phyloP scores from a whole-genome alignment of 2,888 invertebrate species.

The Hecatera dysodea region DNA sequence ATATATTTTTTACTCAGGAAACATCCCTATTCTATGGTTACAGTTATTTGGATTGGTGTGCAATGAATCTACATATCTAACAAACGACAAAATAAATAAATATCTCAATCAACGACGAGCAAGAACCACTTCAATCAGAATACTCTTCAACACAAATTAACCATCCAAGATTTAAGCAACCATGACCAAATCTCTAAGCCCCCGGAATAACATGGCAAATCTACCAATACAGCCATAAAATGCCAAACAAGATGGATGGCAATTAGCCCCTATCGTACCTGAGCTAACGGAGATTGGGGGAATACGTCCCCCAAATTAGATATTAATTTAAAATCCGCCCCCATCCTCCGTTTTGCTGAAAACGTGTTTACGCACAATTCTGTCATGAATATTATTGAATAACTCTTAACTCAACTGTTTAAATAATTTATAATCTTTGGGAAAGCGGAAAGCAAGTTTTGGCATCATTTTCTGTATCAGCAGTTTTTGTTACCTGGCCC shows the following conservation, averaged over 20 bases:
- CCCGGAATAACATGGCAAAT: constrained; percentile 32
- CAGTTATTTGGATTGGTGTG: too few relatives aligned
- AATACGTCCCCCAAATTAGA: constrained; percentile 85
- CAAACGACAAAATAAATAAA: not conserved
- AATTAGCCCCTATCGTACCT: constrained; percentile 64
- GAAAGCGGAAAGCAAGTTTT: not conserved
- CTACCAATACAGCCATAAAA: constrained; percentile 59
- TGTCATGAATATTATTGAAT: constrained; percentile 80
- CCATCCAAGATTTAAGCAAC: constrained; percentile 12
- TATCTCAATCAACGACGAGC: not conserved
- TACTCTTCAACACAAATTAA: constrained; percentile 13
- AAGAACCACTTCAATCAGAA: not conserved
- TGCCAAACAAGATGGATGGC: constrained; percentile 59
- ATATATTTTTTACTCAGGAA: too few relatives aligned
- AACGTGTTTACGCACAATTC: constrained; percentile 75
- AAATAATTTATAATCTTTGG: constrained; percentile 61
- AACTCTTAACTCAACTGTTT: constrained; percentile 78
- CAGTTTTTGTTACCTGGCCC: not conserved
- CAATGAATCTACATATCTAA: too few relatives aligned
- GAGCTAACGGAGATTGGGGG: constrained; percentile 71
- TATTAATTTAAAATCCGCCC: constrained; percentile 85
- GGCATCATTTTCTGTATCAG: not conserved
- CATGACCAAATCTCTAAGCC: constrained; percentile 12
- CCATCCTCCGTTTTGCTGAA: constrained; percentile 63
- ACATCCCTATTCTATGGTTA: too few relatives aligned